These are phyloP conservation scores for Lepidocolaptes lacrymiger DNA, from an alignment of 2,797 vertebrate species.

Conservation along the genomic window DNA sequence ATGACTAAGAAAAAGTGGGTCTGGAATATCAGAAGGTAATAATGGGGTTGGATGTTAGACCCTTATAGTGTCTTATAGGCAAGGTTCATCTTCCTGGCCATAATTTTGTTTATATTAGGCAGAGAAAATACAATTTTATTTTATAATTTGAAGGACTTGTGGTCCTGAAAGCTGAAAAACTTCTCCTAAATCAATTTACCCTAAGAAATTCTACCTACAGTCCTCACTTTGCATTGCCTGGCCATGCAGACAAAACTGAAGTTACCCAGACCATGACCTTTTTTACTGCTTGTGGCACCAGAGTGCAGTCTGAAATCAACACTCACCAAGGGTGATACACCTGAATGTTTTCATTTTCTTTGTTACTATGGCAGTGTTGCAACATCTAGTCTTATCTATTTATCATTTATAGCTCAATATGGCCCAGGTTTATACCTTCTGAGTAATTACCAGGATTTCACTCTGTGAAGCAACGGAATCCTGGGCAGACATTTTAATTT, in stretches of 20 bases:
- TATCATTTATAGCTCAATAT: neutral
- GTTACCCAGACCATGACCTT: neutral
- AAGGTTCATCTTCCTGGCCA: neutral
- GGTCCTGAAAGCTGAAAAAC: neutral
- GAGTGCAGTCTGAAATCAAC: neutral
- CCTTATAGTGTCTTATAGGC: neutral
- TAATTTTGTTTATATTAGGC: neutral
- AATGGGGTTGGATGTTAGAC: neutral
- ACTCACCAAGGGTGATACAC: neutral
- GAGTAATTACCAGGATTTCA: neutral
- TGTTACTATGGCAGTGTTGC: neutral
- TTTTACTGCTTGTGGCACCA: neutral
- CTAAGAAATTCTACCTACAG: neutral
- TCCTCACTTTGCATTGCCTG: neutral
- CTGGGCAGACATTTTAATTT: constrained; percentile 14
- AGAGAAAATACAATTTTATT: neutral
- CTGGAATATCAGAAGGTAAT: neutral
- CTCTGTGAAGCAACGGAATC: neutral
- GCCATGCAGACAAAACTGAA: neutral
- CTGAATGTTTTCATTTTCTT: neutral
- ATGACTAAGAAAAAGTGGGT: neutral
- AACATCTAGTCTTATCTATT: neutral
- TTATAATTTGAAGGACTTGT: neutral
- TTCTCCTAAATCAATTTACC: neutral
- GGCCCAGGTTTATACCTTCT: neutral